phyloP scores from a whole-genome alignment of 2,113 vertebrate genomes.

The Struthidea cinerea region DNA sequence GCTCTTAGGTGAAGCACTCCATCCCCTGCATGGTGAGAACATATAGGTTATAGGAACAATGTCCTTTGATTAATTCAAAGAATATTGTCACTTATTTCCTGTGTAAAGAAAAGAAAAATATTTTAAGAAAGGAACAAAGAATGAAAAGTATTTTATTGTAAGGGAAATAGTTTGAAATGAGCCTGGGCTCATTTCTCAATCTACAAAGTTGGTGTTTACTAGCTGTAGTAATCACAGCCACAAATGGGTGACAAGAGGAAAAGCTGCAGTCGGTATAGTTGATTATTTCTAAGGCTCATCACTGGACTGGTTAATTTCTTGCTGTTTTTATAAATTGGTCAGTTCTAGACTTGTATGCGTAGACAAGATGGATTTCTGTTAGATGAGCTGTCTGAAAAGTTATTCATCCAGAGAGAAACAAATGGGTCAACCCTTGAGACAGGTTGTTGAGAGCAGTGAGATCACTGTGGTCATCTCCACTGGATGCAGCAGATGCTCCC shows the following conservation, averaged over 20 bases:
- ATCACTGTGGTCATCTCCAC: background rate
- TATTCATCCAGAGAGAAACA: background rate
- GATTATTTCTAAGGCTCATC: background rate
- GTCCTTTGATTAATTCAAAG: background rate
- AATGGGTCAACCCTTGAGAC: background rate
- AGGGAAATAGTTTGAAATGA: background rate
- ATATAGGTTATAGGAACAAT: background rate
- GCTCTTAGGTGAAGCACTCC: background rate
- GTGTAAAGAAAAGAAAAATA: background rate
- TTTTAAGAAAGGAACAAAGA: background rate
- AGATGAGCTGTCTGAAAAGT: background rate
- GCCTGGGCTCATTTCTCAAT: background rate
- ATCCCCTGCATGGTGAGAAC: background rate
- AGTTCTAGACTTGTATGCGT: background rate
- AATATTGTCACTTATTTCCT: background rate
- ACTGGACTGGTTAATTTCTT: background rate
- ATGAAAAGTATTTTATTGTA: background rate
- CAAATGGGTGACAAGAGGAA: background rate
- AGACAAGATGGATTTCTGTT: background rate
- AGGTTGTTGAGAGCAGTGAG: background rate
- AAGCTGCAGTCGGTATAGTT: background rate
- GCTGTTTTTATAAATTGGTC: background rate
- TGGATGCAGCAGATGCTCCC: background rate
- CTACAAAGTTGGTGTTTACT: background rate
- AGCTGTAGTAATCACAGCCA: background rate